phyloP scores from a whole-genome alignment of 2,113 vertebrate genomes.

The Cyanoramphus novaezelandiae region DNA sequence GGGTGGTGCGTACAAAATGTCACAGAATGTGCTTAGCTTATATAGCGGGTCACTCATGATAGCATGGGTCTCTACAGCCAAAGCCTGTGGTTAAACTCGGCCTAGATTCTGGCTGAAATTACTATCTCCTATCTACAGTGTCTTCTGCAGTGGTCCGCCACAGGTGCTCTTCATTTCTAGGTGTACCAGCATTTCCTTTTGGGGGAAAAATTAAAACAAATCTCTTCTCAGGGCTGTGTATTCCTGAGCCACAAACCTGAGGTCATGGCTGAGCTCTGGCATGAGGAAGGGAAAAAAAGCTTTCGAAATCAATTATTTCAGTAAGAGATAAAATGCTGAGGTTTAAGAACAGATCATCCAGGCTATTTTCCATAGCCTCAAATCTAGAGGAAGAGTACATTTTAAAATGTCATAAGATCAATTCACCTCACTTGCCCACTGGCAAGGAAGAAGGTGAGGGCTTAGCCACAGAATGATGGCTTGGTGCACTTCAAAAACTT shows the following conservation, averaged over 20 bases:
- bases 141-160: background rate
- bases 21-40: accelerated
- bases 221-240: background rate
- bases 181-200: background rate
- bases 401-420: background rate
- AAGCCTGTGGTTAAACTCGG: background rate
- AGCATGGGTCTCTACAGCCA: background rate
- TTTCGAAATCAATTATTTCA: background rate
- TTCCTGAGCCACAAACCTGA: background rate
- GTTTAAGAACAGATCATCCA: background rate
- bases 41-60: too few species aligned
- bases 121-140: accelerated
- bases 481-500: background rate
- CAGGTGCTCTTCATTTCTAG: background rate
- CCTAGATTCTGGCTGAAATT: background rate
- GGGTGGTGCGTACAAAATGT: accelerated
- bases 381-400: background rate
- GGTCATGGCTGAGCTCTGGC: background rate
- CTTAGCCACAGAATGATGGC: background rate
- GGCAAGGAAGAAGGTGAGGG: background rate
- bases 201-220: background rate
- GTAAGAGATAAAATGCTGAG: background rate
- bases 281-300: background rate
- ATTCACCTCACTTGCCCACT: background rate
- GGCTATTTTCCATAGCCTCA: background rate